Percentiles rank a stretch among this genome's conserved stretches.
Conservation (phyloP, 2,797 vertebrate species). For the Apogon talboti region DNA sequence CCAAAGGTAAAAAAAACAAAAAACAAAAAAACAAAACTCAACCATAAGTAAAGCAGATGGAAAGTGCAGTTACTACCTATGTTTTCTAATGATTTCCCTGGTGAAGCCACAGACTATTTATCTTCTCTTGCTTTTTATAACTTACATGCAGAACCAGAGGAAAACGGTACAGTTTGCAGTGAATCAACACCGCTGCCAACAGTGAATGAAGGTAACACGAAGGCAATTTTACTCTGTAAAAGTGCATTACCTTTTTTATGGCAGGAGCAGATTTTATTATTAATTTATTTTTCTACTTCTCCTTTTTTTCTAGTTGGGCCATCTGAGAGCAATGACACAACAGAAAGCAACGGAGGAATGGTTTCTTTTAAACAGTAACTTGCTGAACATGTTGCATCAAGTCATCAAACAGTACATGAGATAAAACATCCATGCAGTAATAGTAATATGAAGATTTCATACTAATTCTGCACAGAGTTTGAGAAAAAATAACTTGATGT, state of each 20-base stretch:
- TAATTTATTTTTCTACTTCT: conserved; percentile 4
- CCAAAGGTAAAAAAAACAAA: conserved; percentile 58
- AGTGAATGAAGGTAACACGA: conserved; percentile 65
- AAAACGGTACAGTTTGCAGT: conserved; percentile 41
- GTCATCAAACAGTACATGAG: background rate
- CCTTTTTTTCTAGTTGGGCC: conserved; percentile 45
- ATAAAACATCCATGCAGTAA: background rate
- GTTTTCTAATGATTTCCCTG: background rate
- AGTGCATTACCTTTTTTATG: background rate
- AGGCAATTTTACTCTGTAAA: background rate
- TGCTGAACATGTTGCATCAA: background rate
- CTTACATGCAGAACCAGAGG: conserved; percentile 48
- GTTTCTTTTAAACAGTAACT: conserved; percentile 71
- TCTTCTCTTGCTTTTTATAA: background rate
- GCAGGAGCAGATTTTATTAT: background rate
- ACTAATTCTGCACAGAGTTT: background rate
- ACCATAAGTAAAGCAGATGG: background rate
- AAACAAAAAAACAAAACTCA: background rate
- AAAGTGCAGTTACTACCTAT: background rate
- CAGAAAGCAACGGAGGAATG: conserved; percentile 57
- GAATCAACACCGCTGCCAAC: conserved; percentile 59
- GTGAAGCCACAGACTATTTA: background rate
- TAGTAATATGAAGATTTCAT: background rate
- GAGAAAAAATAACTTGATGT: too few species aligned
- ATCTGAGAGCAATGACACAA: conserved; percentile 13